Conservation (phyloP, 2,113 vertebrate genomes). For the Heterotilapia buettikoferi region DNA sequence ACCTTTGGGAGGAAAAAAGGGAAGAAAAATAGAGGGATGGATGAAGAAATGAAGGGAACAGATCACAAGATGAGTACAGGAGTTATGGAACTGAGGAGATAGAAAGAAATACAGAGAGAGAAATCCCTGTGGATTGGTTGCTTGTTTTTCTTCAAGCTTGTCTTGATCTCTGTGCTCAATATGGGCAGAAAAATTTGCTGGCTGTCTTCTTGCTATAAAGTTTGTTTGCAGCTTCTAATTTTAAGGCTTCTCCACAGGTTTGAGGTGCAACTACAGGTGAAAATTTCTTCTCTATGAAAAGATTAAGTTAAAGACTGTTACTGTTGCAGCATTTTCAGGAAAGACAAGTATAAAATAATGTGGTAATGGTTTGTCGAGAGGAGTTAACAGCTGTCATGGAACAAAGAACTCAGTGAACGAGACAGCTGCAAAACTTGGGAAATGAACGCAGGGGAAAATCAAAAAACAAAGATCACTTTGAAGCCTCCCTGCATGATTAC, state of each 20-base stretch:
- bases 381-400: background rate
- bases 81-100: background rate
- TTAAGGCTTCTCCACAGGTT: background rate
- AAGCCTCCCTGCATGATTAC: background rate
- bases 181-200: background rate
- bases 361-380: background rate
- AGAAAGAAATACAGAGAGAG: background rate
- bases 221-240: background rate
- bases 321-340: background rate
- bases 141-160: background rate
- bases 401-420: background rate
- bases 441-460: fast-evolving
- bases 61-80: background rate
- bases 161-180: conserved; percentile 19
- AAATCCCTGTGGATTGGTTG: conserved; percentile 1
- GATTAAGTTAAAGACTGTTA: background rate
- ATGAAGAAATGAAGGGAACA: background rate
- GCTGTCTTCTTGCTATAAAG: background rate
- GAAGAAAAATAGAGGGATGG: background rate
- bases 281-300: background rate
- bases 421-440: background rate
- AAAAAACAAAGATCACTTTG: background rate
- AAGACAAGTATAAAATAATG: background rate
- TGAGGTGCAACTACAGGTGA: background rate
- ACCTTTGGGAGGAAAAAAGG: background rate